Evolutionary conservation across 2,888 invertebrate genomes (phyloP).

Genomic region (Philonicus albiceps): DNA sequence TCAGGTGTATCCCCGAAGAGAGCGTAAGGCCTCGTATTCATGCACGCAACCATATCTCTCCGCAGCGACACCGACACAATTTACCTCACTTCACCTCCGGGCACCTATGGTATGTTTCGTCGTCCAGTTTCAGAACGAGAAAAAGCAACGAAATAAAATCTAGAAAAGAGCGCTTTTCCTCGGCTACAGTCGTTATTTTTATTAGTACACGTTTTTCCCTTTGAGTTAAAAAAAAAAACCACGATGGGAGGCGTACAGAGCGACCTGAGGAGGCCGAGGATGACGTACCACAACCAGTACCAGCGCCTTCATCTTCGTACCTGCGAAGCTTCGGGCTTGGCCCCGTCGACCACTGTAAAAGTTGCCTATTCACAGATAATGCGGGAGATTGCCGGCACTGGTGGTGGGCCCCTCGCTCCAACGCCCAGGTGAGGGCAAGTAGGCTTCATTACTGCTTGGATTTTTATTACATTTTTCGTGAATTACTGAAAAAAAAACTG

Average conservation of each 20-base stretch:
- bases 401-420: neutral
- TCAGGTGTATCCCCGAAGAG: slow-evolving; percentile 33
- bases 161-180: neutral
- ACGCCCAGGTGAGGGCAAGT: neutral
- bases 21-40: neutral
- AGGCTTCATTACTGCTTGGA: neutral
- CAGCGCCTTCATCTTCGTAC: neutral
- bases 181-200: neutral
- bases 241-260: neutral
- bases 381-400: slow-evolving; percentile 9
- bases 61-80: neutral
- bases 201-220: neutral
- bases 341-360: neutral
- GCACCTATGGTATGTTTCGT: neutral
- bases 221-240: neutral
- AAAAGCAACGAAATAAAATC: neutral
- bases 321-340: neutral
- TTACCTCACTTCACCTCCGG: neutral
- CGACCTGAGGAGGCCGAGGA: neutral
- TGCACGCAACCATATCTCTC: slow-evolving; percentile 36
- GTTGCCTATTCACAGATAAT: slow-evolving; percentile 12
- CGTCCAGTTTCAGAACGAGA: neutral
- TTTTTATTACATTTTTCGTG: slow-evolving; percentile 11
- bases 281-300: neutral
- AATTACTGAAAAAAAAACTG: neutral